These are phyloP conservation scores for Hemistola chrysoprasaria DNA, from an alignment of 2,888 invertebrate species.

Conservation along the genomic window DNA sequence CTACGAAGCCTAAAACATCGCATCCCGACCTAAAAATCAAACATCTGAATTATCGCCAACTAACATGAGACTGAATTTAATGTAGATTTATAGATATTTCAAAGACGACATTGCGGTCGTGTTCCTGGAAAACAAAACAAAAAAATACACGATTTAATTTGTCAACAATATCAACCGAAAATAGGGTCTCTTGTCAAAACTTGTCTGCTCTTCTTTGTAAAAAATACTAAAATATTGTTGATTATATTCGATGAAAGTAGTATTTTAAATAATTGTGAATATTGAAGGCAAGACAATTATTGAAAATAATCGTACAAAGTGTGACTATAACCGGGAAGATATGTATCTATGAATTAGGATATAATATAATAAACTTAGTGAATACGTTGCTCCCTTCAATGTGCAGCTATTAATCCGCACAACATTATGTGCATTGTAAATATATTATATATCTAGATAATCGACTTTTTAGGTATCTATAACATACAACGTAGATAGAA, in stretches of 20 bases:
- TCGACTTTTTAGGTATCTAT: constrained; percentile 51
- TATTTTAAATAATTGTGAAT: constrained; percentile 10
- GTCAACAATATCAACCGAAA: constrained; percentile 11
- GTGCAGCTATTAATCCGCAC: constrained; percentile 72
- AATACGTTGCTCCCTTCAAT: constrained; percentile 63
- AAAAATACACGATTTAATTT: constrained; percentile 27
- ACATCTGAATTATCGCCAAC: constrained; percentile 63
- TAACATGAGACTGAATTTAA: constrained; percentile 79
- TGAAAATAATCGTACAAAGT: constrained; percentile 73
- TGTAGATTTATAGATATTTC: constrained; percentile 66
- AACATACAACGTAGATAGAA: constrained; percentile 63
- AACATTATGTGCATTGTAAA: constrained; percentile 65
- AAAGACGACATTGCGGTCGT: constrained; percentile 48
- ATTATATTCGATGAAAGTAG: constrained; percentile 1
- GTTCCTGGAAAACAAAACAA: constrained; percentile 37
- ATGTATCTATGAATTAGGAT: constrained; percentile 42
- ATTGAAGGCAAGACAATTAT: constrained; percentile 17
- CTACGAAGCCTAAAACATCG: constrained; percentile 84
- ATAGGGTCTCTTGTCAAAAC: constrained; percentile 6
- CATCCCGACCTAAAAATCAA: constrained; percentile 76
- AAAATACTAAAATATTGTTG: too few species aligned
- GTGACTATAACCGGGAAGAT: constrained; percentile 68
- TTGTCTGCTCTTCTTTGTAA: constrained; percentile 14
- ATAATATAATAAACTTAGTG: constrained; percentile 26
- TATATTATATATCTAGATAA: constrained; percentile 55